phyloP scores from a whole-genome alignment of 2,888 invertebrate genomes.

The Sericinus montela region DNA sequence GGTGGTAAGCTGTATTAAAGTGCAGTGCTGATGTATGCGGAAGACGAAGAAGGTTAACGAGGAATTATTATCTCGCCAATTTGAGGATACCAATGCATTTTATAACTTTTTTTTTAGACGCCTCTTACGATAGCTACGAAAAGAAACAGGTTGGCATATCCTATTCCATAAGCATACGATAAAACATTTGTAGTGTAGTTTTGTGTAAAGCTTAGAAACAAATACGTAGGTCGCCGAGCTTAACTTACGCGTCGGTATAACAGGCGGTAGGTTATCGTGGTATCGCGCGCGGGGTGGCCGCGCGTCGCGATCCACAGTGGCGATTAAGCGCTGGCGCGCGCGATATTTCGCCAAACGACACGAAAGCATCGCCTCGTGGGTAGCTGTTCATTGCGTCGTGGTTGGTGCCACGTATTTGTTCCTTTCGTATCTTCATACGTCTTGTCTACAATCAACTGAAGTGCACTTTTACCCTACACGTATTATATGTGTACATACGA shows the following conservation, averaged over 20 bases:
- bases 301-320: slow-evolving; percentile 37
- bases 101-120: too few relatives aligned
- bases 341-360: slow-evolving; percentile 51
- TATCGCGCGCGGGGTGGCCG: slow-evolving; percentile 54
- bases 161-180: too few relatives aligned
- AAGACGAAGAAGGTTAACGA: too few relatives aligned
- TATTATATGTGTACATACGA: not conserved
- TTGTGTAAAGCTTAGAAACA: too few relatives aligned
- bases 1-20: too few relatives aligned
- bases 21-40: too few relatives aligned
- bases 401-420: slow-evolving; percentile 29
- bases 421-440: not conserved
- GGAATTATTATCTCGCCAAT: too few relatives aligned
- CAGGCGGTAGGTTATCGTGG: slow-evolving; percentile 32
- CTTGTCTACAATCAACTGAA: not conserved
- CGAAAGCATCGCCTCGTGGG: slow-evolving; percentile 49
- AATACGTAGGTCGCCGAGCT: too few relatives aligned
- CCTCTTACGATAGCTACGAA: too few relatives aligned
- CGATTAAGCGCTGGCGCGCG: slow-evolving; percentile 28
- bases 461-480: not conserved
- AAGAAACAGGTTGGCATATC: too few relatives aligned
- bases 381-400: slow-evolving; percentile 38
- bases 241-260: slow-evolving; percentile 11
- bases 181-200: too few relatives aligned
- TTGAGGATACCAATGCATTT: too few relatives aligned